Base-by-base conservation (phyloP, 2,113 vertebrate species). In the Lanius ludovicianus region DNA sequence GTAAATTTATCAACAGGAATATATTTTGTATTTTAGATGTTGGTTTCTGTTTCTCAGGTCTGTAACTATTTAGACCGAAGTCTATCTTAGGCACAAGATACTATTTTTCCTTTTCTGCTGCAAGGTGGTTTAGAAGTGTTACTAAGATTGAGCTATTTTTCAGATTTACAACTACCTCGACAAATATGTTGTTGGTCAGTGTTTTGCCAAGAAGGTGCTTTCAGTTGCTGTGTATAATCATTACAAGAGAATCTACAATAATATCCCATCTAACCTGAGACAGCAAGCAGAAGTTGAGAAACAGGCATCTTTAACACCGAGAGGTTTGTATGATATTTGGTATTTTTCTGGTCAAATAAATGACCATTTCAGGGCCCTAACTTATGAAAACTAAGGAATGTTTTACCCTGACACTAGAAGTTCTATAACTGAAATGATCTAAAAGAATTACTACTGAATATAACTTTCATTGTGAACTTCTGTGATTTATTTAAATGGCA, bases 91-190 rank as follows among this genome's bases (percentile, higher is more conserved):
- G 15, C 31, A 46, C 20, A 23, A 3, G 27, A 7, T 20, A 8
- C 28, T 67, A 0, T 11, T 73, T 68, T 42, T 39, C 8, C 7
- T 64, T 25, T 64, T 12, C 16, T 86, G 10, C 55, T 93, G 31
- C 52, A n/a, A 31, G 31, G 4, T 65, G 46, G 6, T 73, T 50
- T n/a, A 56, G 56, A 59, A 88, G 13, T 25, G 16, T 81, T 84
- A 71, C 35, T 96, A 76, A 95, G 71, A 68, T 11, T 11, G 62
- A 84, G n/a, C 87, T 86, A 4, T 95, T 79, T 98, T 98, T 84
- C 97, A 99, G 99, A 99, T 99, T 96, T 99, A 99, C 96, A 98
- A 99, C 97, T 99, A 99, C 98, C 99, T 99, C 86, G 99, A 99
- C 97, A 99, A 99, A 96, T 99, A 99, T 2, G 99, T 99, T 92